phyloP scores from a whole-genome alignment of 2,888 invertebrate genomes.

The Leptinotarsa juncta region DNA sequence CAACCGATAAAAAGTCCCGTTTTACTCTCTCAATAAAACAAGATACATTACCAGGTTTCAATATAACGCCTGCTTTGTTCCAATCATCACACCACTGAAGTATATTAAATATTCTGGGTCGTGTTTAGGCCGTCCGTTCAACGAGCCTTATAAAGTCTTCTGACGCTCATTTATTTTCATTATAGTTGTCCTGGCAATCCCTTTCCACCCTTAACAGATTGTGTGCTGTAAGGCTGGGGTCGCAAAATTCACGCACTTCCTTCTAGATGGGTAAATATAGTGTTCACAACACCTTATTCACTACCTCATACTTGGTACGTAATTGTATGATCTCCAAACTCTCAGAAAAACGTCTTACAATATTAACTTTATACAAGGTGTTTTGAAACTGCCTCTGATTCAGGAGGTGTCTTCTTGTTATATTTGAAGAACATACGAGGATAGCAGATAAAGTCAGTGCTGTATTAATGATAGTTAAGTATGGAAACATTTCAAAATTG shows the following conservation, averaged over 20 bases:
- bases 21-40: conserved; percentile 11
- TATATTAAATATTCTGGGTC: conserved; percentile 27
- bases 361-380: too few species aligned
- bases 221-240: conserved; percentile 20
- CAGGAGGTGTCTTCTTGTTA: too few species aligned
- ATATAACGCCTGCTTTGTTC: conserved; percentile 11
- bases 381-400: too few species aligned
- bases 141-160: conserved; percentile 54
- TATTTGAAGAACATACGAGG: too few species aligned
- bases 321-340: not conserved
- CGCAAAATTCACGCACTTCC: conserved; percentile 22
- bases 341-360: too few species aligned
- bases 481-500: too few species aligned
- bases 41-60: not conserved
- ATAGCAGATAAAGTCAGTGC: too few species aligned
- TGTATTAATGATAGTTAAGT: too few species aligned
- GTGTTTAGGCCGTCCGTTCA: conserved; percentile 24
- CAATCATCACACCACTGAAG: conserved; percentile 24
- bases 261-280: conserved; percentile 1
- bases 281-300: not conserved
- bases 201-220: conserved; percentile 51
- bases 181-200: conserved; percentile 56
- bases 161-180: conserved; percentile 59
- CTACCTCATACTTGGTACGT: not conserved
- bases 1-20: not conserved